Evolutionary conservation across 2,888 invertebrate genomes (phyloP).

Genomic region (Graphium colonna): DNA sequence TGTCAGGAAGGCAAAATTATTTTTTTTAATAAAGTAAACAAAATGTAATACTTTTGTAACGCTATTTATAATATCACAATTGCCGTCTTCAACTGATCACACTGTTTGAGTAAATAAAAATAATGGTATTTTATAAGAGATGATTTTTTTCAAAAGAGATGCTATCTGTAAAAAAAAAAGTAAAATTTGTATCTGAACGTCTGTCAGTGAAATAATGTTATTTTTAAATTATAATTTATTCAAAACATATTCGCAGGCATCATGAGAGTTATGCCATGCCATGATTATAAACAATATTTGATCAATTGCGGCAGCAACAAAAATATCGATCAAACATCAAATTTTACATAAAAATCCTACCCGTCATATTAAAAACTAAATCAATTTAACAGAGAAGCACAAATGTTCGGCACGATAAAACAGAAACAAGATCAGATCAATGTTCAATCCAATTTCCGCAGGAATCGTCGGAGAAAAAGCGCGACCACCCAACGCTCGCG

Average conservation of each 20-base stretch:
- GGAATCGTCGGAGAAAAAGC: constrained; percentile 47
- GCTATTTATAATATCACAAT: not conserved
- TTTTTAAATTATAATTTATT: not conserved
- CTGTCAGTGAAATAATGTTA: not conserved
- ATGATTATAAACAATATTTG: constrained; percentile 17
- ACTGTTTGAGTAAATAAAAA: not conserved
- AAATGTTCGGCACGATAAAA: not conserved
- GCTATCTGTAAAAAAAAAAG: no score
- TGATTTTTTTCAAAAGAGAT: not conserved
- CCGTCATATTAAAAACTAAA: not conserved
- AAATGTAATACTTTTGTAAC: constrained; percentile 3
- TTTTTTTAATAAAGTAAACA: not conserved
- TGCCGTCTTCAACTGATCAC: not conserved
- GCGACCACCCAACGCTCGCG: constrained; percentile 54
- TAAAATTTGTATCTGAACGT: not conserved
- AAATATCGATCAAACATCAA: constrained; percentile 12
- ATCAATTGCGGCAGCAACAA: constrained; percentile 5
- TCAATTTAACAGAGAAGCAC: not conserved
- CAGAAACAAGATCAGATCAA: constrained; percentile 15
- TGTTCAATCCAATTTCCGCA: constrained; percentile 59
- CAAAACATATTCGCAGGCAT: not conserved
- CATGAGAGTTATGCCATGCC: constrained; percentile 9
- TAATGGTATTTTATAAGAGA: constrained; percentile 12
- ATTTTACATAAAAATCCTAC: constrained; percentile 3
- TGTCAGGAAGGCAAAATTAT: constrained; percentile 7